These are phyloP conservation scores for Drosophila macrothrix DNA, from an alignment of 2,888 invertebrate genomes.

Conservation along the genomic window DNA sequence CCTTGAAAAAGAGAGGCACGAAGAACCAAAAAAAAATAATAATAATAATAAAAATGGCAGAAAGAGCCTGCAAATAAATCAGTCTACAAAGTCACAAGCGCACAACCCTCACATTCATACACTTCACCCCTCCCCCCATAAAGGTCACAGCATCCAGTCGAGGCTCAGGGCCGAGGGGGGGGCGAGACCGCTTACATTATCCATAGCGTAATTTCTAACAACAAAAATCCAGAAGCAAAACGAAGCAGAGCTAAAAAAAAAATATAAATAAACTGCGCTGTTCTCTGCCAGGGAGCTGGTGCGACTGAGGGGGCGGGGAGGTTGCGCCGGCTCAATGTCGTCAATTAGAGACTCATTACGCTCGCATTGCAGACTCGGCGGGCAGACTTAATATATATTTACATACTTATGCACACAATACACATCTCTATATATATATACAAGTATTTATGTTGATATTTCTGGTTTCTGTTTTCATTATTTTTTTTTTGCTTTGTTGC, in stretches of 20 bases:
- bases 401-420: slow-evolving; percentile 1
- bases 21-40: slow-evolving; percentile 65
- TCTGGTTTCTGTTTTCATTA: slow-evolving; percentile 7
- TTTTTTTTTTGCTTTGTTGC: slow-evolving; percentile 15
- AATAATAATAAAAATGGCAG: slow-evolving; percentile 77
- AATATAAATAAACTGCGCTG: slow-evolving; percentile 16
- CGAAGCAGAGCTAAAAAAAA: slow-evolving; percentile 27
- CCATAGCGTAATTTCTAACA: slow-evolving; percentile 78
- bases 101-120: slow-evolving; percentile 6
- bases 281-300: neutral
- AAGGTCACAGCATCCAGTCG: slow-evolving; percentile 46
- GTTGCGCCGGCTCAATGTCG: slow-evolving; percentile 68
- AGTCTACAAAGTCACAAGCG: slow-evolving; percentile 63
- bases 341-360: slow-evolving; percentile 84
- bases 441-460: slow-evolving; percentile 21
- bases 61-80: slow-evolving; percentile 76
- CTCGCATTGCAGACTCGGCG: slow-evolving; percentile 82
- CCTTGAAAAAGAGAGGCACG: slow-evolving; percentile 58
- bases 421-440: slow-evolving; percentile 4
- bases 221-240: slow-evolving; percentile 44
- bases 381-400: slow-evolving; percentile 72
- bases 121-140: slow-evolving; percentile 2
- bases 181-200: slow-evolving; percentile 48
- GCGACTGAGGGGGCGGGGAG: neutral
- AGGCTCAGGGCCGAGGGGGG: neutral